A percentile compares a stretch with the other conserved stretches of the same genome.
Evolutionary conservation across 1,140 invertebrate species (phyloP).

Genomic region (Saccostrea cuccullata): DNA sequence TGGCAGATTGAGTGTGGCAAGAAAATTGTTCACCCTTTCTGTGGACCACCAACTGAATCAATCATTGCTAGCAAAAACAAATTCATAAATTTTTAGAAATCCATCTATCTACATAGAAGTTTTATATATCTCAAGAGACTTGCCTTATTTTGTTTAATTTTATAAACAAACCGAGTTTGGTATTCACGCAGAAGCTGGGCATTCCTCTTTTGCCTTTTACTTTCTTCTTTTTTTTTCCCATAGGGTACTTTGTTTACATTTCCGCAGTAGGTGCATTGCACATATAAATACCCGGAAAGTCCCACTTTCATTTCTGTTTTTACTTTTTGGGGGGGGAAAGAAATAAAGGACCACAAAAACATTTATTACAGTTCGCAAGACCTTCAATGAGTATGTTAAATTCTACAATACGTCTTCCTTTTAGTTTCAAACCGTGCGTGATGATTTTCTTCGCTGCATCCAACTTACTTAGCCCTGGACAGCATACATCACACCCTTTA

Average conservation of each 20-base stretch:
- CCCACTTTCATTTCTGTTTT: too few relatives aligned
- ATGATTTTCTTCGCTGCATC: neutral
- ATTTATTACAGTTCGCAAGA: too few relatives aligned
- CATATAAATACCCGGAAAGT: constrained; percentile 11
- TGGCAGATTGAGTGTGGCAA: too few relatives aligned
- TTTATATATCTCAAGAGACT: neutral
- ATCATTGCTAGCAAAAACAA: constrained; percentile 30
- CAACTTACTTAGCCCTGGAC: neutral
- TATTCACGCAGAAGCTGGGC: constrained; percentile 34
- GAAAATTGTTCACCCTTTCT: too few relatives aligned
- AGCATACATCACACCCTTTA: neutral
- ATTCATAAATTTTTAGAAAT: constrained; percentile 5
- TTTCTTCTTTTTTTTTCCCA: neutral
- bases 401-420: too few relatives aligned
- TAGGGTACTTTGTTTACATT: constrained; percentile 3
- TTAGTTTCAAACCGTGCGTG: too few relatives aligned
- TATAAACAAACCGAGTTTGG: constrained; percentile 22
- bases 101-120: neutral
- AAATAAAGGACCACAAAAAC: too few relatives aligned
- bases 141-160: neutral
- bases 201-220: constrained; percentile 22
- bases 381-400: too few relatives aligned
- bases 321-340: too few relatives aligned
- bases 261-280: neutral
- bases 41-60: constrained; percentile 36